Base-by-base conservation (phyloP, 2,113 vertebrate species). In the Apus apus region DNA sequence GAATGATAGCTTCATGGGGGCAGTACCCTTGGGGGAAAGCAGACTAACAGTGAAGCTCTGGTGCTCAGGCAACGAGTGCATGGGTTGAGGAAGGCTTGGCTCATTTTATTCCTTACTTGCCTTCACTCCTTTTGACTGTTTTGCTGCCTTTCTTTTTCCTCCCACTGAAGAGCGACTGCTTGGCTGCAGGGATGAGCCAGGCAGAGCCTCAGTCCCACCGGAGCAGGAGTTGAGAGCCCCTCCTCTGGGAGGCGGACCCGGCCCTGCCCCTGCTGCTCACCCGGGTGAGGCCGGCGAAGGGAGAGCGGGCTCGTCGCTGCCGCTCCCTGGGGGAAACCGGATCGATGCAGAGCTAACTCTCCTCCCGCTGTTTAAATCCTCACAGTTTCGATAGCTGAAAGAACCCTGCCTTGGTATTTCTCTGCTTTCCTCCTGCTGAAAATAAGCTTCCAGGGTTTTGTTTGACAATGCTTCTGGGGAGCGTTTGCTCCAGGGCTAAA, bases 141-240 rank as follows among this genome's bases (percentile, higher is more conserved):
- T 57, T 57, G 71, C 46, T 93, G 53, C 18, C 26, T 82, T 71
- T 66, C 34, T 79, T 79, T 36, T 67, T 45, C 34, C 16, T 62
- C 48, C 27, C 30, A 30, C 40, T 0, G 0, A 40, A 65, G 53
- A 60, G 30, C 0, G 1, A 38, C n/a, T 38, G 45, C 21, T 36
- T n/a, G 58, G 57, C 21, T 60, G 48, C 58, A 26, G 65, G 29
- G 36, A 29, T 1, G 8, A 56, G n/a, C 32, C 38, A 58, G 71
- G 65, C 64, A 70, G n/a, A 54, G n/a, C 60, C 29, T 58, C 20
- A 1, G 1, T 71, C 36, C 65, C 14, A 4, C 16, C 0, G 1
- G 26, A 13, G 15, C 0, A 1, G 34, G 19, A 19, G 51, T 26
- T 0, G 2, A 36, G 43, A 57, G 19, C 32, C 6, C 53, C 32